phyloP scores from a whole-genome alignment of 2,797 vertebrate genomes.

The Catostomus latipinnis region DNA sequence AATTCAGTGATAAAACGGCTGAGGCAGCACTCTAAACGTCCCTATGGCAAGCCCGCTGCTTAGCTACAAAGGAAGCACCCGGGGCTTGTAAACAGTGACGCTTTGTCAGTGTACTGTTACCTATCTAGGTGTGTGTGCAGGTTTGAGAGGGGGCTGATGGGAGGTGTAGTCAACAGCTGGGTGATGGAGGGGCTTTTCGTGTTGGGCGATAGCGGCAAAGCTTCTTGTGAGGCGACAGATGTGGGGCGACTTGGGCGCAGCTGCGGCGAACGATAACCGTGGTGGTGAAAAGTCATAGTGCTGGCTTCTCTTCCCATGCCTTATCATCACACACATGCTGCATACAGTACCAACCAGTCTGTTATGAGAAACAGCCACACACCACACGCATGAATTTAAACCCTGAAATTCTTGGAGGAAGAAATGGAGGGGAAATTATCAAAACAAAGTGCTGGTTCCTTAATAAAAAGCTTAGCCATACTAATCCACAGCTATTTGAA shows the following conservation, averaged over 20 bases:
- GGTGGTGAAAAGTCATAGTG: slow-evolving; percentile 79
- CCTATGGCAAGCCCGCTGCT: not conserved
- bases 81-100: slow-evolving; percentile 43
- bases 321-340: slow-evolving; percentile 71
- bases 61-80: slow-evolving; percentile 31
- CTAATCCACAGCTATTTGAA: slow-evolving; percentile 67
- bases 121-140: slow-evolving; percentile 48
- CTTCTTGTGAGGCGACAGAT: slow-evolving; percentile 76
- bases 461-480: slow-evolving; percentile 67
- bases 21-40: slow-evolving; percentile 1
- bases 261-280: slow-evolving; percentile 81
- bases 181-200: slow-evolving; percentile 18
- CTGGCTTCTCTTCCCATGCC: slow-evolving; percentile 78
- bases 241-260: slow-evolving; percentile 81
- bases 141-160: slow-evolving; percentile 49
- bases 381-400: slow-evolving; percentile 72
- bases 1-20: slow-evolving; percentile 79
- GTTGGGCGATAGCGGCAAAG: slow-evolving; percentile 38
- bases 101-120: slow-evolving; percentile 45
- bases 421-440: slow-evolving; percentile 68
- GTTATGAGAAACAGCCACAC: slow-evolving; percentile 78
- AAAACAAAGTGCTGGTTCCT: slow-evolving; percentile 72
- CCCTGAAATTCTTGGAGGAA: slow-evolving; percentile 52
- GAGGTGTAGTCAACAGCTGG: slow-evolving; percentile 50
- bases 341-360: slow-evolving; percentile 56